A percentile compares a stretch with the other conserved stretches of the same genome.
phyloP scores from a whole-genome alignment of 2,888 invertebrate species.

The Morpho deidamia region DNA sequence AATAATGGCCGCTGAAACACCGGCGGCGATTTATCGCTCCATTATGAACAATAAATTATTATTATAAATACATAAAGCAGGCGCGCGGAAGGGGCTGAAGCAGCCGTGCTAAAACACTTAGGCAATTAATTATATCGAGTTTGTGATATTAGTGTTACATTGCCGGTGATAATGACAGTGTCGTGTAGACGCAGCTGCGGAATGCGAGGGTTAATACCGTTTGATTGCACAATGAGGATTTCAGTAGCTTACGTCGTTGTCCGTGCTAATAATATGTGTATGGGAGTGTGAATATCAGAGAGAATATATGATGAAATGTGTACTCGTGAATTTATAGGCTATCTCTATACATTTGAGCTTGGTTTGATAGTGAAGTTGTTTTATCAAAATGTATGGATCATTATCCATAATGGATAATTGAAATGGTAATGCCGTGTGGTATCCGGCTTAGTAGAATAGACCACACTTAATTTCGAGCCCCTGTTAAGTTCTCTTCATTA shows the following conservation, averaged over 20 bases:
- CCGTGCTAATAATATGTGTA: conserved; percentile 8
- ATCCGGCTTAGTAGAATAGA: no score
- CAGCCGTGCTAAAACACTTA: not conserved
- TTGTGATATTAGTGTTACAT: conserved; percentile 5
- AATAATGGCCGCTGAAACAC: conserved; percentile 45
- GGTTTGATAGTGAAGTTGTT: no score
- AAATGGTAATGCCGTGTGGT: no score
- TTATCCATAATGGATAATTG: no score
- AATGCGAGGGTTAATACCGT: conserved; percentile 13
- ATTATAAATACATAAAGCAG: conserved; percentile 38
- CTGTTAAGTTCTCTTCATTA: no score
- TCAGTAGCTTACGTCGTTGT: conserved; percentile 15
- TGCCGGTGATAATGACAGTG: conserved; percentile 12
- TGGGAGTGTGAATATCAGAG: not conserved
- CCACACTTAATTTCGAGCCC: no score
- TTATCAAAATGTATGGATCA: no score
- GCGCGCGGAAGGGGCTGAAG: conserved; percentile 5
- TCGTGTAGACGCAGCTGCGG: conserved; percentile 13
- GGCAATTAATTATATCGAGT: conserved; percentile 2
- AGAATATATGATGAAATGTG: no score
- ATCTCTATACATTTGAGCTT: no score
- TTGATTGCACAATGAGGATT: conserved; percentile 19
- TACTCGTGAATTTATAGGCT: no score
- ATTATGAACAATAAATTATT: conserved; percentile 55
- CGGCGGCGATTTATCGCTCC: conserved; percentile 49